phyloP scores from a whole-genome alignment of 2,797 vertebrate genomes.

The Poeciliopsis presidionis region DNA sequence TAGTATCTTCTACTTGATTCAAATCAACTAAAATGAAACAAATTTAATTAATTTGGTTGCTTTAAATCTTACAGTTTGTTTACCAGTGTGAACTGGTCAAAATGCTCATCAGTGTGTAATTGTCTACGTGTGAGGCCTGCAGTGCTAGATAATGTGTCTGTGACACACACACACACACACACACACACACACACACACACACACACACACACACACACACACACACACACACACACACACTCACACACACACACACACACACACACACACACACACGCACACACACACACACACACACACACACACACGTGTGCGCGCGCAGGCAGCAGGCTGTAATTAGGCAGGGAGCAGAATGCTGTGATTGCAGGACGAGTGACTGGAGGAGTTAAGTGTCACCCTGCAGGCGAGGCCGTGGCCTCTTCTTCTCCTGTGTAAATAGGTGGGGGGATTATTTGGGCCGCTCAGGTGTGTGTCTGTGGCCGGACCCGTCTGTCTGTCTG shows the following conservation, averaged over 20 bases:
- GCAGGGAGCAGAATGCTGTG: conserved; percentile 75
- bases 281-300: conserved; percentile 28
- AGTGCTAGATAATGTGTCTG: conserved; percentile 69
- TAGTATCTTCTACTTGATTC: conserved; percentile 1
- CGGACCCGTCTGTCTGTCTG: conserved; percentile 9
- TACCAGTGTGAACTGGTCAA: conserved; percentile 45
- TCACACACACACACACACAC: conserved; percentile 27
- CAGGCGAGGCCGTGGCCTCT: conserved; percentile 72
- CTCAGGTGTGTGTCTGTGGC: conserved; percentile 57
- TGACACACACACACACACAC: conserved; percentile 24
- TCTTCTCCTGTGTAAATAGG: conserved; percentile 76
- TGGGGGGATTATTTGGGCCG: conserved; percentile 70
- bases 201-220: neutral
- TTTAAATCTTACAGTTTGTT: conserved; percentile 20
- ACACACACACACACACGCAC: conserved; percentile 24
- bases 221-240: conserved; percentile 25
- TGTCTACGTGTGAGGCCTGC: conserved; percentile 70
- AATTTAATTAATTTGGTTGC: neutral
- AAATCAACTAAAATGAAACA: neutral
- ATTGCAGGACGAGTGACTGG: conserved; percentile 77
- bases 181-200: conserved; percentile 27
- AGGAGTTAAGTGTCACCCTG: conserved; percentile 78
- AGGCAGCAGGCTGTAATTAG: conserved; percentile 66
- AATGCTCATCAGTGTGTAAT: conserved; percentile 50
- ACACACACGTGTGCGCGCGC: neutral